These are phyloP conservation scores for Acromyrmex echinatior DNA, from an alignment of 1,140 invertebrate species.

Conservation along the genomic window DNA sequence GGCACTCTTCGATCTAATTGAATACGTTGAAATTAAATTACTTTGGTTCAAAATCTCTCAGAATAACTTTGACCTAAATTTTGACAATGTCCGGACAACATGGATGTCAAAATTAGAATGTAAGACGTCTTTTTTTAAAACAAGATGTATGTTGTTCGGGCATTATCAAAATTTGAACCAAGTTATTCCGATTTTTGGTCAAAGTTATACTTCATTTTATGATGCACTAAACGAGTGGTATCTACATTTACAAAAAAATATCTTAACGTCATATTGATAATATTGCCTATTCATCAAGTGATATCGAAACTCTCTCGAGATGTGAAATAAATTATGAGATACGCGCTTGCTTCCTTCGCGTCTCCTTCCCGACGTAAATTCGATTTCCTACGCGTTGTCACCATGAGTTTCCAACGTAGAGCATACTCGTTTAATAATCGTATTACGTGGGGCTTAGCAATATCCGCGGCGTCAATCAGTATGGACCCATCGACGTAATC, in stretches of 20 bases:
- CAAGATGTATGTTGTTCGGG: too few relatives aligned
- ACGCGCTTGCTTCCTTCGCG: not conserved
- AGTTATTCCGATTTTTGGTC: too few relatives aligned
- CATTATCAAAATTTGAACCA: too few relatives aligned
- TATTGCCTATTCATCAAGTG: not conserved
- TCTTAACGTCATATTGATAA: not conserved
- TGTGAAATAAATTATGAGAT: conserved; percentile 68
- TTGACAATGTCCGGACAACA: too few relatives aligned
- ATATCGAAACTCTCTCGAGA: conserved; percentile 22
- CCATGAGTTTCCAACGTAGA: conserved; percentile 32
- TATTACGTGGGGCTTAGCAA: conserved; percentile 57
- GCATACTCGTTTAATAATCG: conserved; percentile 59
- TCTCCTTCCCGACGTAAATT: conserved; percentile 47
- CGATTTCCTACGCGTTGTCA: conserved; percentile 62
- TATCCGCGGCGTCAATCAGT: conserved; percentile 33
- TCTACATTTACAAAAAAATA: not conserved
- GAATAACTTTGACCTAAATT: too few relatives aligned
- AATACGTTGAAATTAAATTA: not conserved
- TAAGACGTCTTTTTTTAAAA: too few relatives aligned
- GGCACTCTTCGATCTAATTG: not conserved
- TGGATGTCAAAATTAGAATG: too few relatives aligned
- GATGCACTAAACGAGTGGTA: not conserved
- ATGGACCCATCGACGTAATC: conserved; percentile 26
- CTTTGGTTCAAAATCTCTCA: too few relatives aligned
- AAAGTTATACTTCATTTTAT: too few relatives aligned